Evolutionary conservation across 2,113 vertebrate genomes (phyloP), one percentile per base, ranked within the genome.

Genomic region (Arvicanthis niloticus): DNA sequence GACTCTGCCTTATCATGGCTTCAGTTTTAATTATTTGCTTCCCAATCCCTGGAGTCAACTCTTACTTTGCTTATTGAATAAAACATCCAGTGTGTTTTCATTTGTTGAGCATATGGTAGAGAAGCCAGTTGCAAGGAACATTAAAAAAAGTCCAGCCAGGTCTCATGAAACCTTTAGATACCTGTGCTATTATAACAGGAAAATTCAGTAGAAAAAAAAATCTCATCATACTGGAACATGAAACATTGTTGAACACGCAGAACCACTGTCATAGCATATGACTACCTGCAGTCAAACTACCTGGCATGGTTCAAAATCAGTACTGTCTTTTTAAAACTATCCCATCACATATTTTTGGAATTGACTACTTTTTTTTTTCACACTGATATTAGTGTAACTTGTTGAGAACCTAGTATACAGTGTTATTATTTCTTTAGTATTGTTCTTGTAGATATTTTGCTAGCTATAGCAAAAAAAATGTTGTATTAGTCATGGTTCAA

Each of bases 21-120:
- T 97, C 1, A 70, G 17, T 96, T 94, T 70, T 34, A 92, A 93
- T 93, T 93, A 60, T 82, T 96, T 97, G 1, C 97, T 89, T 95
- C 37, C 0, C n/a, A 97, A 22, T 95, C 65, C 67, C 76, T 53
- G 51, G 97, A 96, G 21, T 42, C 95, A 58, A 60, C 88, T 73
- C 22, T 95, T 95, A 29, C 12, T 77, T 94, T 85, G 51, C 26
- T 92, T 95, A 91, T 92, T 42, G 65, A 88, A 53, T 88, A 51
- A 76, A 92, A 96, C 26, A 40, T 26, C 58, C 65, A 45, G 76
- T 92, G 58, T 65, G 60, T 96, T 96, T 92, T 89, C 24, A 37
- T 88, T 68, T 91, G 70, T 88, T 91, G 24, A 56, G 48, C 11
- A 31, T 16, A 5, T n/a, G 12, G 9, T 68, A 48, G 37, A 73